These are phyloP conservation scores for Drosophila yakuba DNA, from an alignment of 1,140 invertebrate species.

Conservation along the genomic window DNA sequence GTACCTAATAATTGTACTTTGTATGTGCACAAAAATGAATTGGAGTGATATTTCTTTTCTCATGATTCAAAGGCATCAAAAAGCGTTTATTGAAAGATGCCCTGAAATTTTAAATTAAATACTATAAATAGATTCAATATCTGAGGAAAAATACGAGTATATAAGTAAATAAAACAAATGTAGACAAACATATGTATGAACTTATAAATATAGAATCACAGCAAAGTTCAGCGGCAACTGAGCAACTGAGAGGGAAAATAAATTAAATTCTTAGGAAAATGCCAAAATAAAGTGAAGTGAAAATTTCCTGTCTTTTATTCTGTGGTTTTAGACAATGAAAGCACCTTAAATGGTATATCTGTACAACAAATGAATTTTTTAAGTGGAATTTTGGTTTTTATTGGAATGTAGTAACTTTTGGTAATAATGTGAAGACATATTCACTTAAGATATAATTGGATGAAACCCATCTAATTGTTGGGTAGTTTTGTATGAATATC, in stretches of 20 bases:
- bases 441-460: no score
- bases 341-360: no score
- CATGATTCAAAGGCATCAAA: not conserved
- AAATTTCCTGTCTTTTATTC: not conserved
- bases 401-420: no score
- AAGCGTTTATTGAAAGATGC: conserved; percentile 20
- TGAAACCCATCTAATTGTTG: no score
- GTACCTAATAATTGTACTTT: no score
- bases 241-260: conserved; percentile 35
- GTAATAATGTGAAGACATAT: no score
- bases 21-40: not conserved
- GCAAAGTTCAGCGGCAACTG: conserved; percentile 67
- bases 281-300: conserved; percentile 7
- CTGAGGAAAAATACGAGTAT: conserved; percentile 35
- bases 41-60: not conserved
- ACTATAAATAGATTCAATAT: conserved; percentile 59
- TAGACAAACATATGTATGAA: conserved; percentile 15
- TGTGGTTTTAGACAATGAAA: not conserved
- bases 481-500: not conserved
- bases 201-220: conserved; percentile 31
- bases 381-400: no score
- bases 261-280: not conserved
- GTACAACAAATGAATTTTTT: no score
- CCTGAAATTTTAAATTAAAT: conserved; percentile 60
- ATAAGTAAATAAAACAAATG: conserved; percentile 30